These are phyloP conservation scores for Atherinomorus stipes DNA, from an alignment of 2,113 vertebrate species.

Conservation along the genomic window DNA sequence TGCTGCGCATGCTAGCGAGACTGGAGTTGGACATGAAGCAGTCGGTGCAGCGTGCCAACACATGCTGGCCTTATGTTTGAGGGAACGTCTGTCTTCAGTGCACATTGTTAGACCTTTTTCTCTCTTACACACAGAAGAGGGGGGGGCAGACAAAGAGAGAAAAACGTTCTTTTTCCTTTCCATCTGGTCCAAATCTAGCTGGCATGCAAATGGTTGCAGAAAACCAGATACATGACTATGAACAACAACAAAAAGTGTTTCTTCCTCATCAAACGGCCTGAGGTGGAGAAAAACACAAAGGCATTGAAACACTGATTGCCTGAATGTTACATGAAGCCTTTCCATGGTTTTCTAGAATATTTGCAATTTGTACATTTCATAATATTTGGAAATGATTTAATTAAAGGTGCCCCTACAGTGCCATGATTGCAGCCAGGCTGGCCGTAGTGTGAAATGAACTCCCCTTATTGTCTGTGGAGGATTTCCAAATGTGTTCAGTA, in stretches of 20 bases:
- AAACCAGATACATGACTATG: slow-evolving; percentile 45
- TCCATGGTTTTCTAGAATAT: neutral
- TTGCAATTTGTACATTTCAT: neutral
- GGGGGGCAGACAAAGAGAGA: slow-evolving; percentile 28
- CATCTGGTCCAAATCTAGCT: slow-evolving; percentile 66
- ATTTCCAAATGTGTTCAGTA: neutral
- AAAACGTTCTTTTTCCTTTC: slow-evolving; percentile 34
- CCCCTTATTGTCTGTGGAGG: neutral
- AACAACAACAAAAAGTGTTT: slow-evolving; percentile 20
- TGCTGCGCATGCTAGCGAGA: neutral
- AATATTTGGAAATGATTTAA: slow-evolving; percentile 6
- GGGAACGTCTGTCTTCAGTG: slow-evolving; percentile 50
- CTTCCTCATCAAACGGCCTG: slow-evolving; percentile 28
- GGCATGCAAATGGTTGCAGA: slow-evolving; percentile 55
- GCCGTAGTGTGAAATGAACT: neutral
- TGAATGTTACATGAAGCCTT: neutral
- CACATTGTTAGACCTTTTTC: slow-evolving; percentile 36
- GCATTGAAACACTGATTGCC: neutral
- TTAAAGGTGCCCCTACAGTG: neutral
- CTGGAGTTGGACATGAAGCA: slow-evolving; percentile 24
- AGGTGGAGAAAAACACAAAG: slow-evolving; percentile 6
- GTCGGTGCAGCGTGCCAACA: slow-evolving; percentile 50
- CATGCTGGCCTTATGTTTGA: slow-evolving; percentile 60
- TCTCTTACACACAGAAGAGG: slow-evolving; percentile 12
- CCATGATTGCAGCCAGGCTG: slow-evolving; percentile 1